These are phyloP conservation scores for Scalopus aquaticus DNA, from an alignment of 2,113 vertebrate genomes.

Conservation along the genomic window DNA sequence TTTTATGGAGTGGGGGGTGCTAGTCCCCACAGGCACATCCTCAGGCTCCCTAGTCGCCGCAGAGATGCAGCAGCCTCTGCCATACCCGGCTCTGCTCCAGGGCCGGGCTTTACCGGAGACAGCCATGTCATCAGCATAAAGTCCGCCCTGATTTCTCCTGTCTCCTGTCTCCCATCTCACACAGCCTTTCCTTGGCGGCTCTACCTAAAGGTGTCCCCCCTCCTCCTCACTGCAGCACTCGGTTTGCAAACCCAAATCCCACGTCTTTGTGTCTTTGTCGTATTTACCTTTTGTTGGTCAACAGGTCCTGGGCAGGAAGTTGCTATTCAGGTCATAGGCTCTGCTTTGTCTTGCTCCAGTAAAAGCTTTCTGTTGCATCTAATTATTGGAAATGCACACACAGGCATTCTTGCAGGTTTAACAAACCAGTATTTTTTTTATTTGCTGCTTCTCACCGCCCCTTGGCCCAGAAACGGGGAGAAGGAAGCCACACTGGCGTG, in stretches of 20 bases:
- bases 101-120: no score
- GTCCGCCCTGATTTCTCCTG: no score
- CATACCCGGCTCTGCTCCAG: not conserved
- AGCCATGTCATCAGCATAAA: not conserved
- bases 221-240: not conserved
- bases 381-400: not conserved
- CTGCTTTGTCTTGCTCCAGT: not conserved
- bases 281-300: not conserved
- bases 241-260: not conserved
- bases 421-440: not conserved
- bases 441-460: not conserved
- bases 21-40: not conserved
- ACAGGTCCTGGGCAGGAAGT: not conserved
- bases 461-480: not conserved
- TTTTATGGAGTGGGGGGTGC: not conserved
- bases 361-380: not conserved
- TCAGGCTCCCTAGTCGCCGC: not conserved
- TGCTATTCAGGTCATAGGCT: not conserved
- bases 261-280: no score
- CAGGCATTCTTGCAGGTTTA: not conserved
- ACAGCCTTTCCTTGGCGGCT: not conserved
- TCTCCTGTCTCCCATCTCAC: not conserved
- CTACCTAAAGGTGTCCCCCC: not conserved
- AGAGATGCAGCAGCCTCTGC: not conserved
- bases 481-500: not conserved